Base-by-base conservation (phyloP, 2,797 vertebrate genomes). In the Pitangus sulphuratus region DNA sequence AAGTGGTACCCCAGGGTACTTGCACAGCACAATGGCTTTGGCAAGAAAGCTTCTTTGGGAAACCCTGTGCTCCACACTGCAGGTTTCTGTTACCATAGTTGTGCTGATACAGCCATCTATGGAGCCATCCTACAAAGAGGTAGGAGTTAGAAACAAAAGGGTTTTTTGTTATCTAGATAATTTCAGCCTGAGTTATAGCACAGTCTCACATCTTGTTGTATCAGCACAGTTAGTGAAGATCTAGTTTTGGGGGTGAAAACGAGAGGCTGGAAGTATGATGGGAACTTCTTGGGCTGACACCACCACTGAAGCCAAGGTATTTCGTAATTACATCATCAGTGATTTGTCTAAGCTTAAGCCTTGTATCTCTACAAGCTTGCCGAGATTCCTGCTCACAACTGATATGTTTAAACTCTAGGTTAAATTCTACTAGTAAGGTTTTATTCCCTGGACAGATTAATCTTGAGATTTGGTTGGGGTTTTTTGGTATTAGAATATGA, bases 91-190 rank as follows among this genome's bases (percentile, higher is more conserved):
- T 39, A 15, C 76, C 6, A 1, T 60, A 48, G 40, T 22, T 72
- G 48, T 68, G 40, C 45, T 75, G 42, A 54, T 70, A 25, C 9
- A 64, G 11, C n/a, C 0, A 0, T 42, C 44, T n/a, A 1, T 84
- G 51, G 56, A 37, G 11, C 48, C 22, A 35, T 87, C 53, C 31
- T 82, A 17, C 1, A 2, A 45, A 77, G 44, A 74, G 15, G 11
- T 30, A 48, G 31, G 39, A 79, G 11, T 65, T 71, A 48, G 54
- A 40, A 69, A 66, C 4, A 14, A 58, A 90, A 80, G 4, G 22
- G 13, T 35, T 56, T 21, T 44, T 60, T 76, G 60, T 72, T 39
- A 44, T 33, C 16, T 28, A 48, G 35, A 2, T 40, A 9, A 58
- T 47, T 90, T 77, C 51, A 66, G 24, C 31, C 30, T 58, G 56